Evolutionary conservation across 2,888 invertebrate species (phyloP).

Genomic region (Leptinotarsa rubiginosa): DNA sequence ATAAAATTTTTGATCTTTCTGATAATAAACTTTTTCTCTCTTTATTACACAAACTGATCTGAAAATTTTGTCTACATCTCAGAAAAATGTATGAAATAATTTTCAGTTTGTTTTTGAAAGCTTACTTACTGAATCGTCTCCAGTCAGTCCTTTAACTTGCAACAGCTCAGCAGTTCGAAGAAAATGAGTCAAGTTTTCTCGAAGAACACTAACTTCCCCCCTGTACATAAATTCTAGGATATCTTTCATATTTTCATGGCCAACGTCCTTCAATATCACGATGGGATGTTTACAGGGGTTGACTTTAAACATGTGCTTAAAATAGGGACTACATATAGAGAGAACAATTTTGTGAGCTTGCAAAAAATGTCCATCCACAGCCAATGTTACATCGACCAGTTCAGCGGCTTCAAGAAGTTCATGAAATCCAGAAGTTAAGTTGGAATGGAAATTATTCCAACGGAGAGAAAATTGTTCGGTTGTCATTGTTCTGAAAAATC

Average conservation of each 20-base stretch:
- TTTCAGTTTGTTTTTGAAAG: neutral
- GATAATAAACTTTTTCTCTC: too few species aligned
- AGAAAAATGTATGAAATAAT: too few species aligned
- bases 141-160: conserved; percentile 78
- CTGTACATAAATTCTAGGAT: conserved; percentile 81
- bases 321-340: conserved; percentile 83
- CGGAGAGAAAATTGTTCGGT: conserved; percentile 80
- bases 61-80: too few species aligned
- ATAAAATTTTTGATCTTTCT: too few species aligned
- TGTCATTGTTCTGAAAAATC: conserved; percentile 57
- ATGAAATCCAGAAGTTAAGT: conserved; percentile 79
- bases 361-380: conserved; percentile 81
- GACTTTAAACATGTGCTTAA: conserved; percentile 80
- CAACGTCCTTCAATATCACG: conserved; percentile 78
- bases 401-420: conserved; percentile 78
- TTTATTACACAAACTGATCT: too few species aligned
- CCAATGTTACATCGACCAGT: conserved; percentile 82
- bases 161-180: conserved; percentile 78
- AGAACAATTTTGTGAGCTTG: conserved; percentile 83
- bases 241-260: conserved; percentile 76
- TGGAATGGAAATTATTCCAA: conserved; percentile 85
- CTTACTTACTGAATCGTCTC: conserved; percentile 65
- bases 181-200: conserved; percentile 77
- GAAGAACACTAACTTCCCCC: conserved; percentile 78
- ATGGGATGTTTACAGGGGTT: conserved; percentile 81